Evolutionary conservation across 2,113 vertebrate species (phyloP), one percentile per base, ranked within the genome.

Genomic region (Montifringilla adamsi): DNA sequence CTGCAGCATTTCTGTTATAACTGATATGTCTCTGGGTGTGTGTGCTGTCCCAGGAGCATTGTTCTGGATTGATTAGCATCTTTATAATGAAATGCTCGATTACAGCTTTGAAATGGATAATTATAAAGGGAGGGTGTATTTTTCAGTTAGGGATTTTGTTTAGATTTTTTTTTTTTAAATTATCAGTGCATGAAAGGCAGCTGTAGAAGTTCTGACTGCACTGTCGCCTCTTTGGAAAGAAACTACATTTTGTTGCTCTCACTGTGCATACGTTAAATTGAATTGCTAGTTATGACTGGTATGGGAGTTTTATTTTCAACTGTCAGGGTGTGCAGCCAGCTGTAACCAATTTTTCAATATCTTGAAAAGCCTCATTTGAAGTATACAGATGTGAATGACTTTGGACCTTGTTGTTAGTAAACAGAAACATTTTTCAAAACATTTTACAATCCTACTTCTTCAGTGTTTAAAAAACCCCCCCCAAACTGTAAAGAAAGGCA

Each of bases 61-160:
- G 73, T 94, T 96, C 84, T 69, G 74, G 69, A 97, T 35, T 91
- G 66, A 87, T 95, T 80, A 96, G 43, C 74, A 79, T 96, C 91
- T 93, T 69, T 58, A 89, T 73, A 96, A 94, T 82, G 93, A 96
- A 96, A 94, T 96, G 89, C 52, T 97, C 89, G 81, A 96, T 96
- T 95, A 89, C 63, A 96, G 68, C 68, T 95, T 95, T 96, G 72
- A 97, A 96, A 96, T 56, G 84, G 80, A 91, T 95, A 95, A 97
- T 97, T 97, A 96, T 89, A 95, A 97, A 94, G 70, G 49, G 53
- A 93, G 56, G 43, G 24, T 93, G 41, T 35, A 90, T 94, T 95
- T 97, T 94, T 60, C 85, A 95, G 78, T 95, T 66, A 91, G 72
- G 90, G 83, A 95, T 92, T 96, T 95, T 94, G 81, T 81, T 94